Percentiles rank a stretch among this genome's conserved stretches.
Evolutionary conservation across 2,113 vertebrate species (phyloP).

Genomic region (Poeciliopsis retropinna): DNA sequence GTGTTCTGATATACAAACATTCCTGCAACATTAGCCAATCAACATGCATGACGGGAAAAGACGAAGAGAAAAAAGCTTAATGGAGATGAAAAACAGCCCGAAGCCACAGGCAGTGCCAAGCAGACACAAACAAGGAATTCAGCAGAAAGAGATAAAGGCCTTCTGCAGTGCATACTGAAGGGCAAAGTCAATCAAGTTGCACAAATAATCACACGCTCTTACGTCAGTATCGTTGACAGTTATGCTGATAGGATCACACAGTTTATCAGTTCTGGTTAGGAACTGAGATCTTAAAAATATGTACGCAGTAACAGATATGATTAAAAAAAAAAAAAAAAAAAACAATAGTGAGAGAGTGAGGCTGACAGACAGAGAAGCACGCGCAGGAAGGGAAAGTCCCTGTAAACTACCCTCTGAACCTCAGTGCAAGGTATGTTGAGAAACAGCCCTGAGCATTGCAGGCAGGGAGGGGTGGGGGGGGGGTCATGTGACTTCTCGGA

Average conservation of each 20-base stretch:
- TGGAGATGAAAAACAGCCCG: conserved; percentile 41
- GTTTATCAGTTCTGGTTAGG: conserved; percentile 34
- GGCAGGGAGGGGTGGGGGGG: conserved; percentile 7
- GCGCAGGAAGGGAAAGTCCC: conserved; percentile 79
- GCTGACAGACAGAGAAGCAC: conserved; percentile 51
- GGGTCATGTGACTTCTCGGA: conserved; percentile 84
- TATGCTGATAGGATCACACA: conserved; percentile 41
- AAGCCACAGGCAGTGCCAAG: conserved; percentile 39
- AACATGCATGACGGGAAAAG: conserved; percentile 46
- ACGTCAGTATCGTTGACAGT: conserved; percentile 54
- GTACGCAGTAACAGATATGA: conserved; percentile 21
- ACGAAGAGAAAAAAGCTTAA: conserved; percentile 38
- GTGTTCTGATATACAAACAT: conserved; percentile 60
- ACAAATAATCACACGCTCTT: conserved; percentile 31
- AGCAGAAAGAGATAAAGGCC: conserved; percentile 14
- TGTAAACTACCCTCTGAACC: conserved; percentile 76
- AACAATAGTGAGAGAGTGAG: conserved; percentile 46
- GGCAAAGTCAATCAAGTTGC: conserved; percentile 23
- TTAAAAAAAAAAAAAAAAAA: conserved; percentile 29
- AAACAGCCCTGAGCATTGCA: conserved; percentile 70
- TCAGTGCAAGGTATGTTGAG: conserved; percentile 79
- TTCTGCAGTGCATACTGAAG: conserved; percentile 9
- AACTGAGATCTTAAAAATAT: conserved; percentile 13
- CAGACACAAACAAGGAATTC: conserved; percentile 27
- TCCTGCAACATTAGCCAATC: conserved; percentile 62